Percentiles rank a stretch among this genome's conserved stretches.
Evolutionary conservation across 1,140 invertebrate genomes (phyloP).

Genomic region (Lepidostoma basale): DNA sequence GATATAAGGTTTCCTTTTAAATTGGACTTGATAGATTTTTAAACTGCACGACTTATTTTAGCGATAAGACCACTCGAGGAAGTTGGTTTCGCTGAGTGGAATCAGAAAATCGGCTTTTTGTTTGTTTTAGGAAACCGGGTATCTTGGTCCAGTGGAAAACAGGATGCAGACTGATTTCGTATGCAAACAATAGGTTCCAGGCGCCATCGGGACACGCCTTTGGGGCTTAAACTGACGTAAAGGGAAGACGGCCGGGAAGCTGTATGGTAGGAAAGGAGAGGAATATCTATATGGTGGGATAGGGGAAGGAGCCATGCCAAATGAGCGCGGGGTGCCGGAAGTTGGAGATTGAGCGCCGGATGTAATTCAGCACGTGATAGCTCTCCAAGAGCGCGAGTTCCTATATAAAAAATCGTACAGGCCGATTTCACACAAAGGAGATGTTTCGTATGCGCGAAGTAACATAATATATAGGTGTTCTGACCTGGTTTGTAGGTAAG

Average conservation of each 20-base stretch:
- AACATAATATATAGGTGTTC: too few relatives aligned
- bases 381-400: not conserved
- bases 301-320: slow-evolving; percentile 31
- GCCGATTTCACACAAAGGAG: too few relatives aligned
- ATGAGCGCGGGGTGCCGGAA: slow-evolving; percentile 31
- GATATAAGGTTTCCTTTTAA: too few relatives aligned
- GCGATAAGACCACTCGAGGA: too few relatives aligned
- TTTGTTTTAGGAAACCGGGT: slow-evolving; percentile 11
- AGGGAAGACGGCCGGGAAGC: not conserved
- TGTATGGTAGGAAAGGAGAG: slow-evolving; percentile 13
- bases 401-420: too few relatives aligned
- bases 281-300: not conserved
- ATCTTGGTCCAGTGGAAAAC: slow-evolving; percentile 29
- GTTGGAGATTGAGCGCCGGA: slow-evolving; percentile 17
- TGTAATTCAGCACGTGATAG: slow-evolving; percentile 22
- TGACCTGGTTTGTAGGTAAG: too few relatives aligned
- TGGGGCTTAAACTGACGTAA: not conserved
- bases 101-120: slow-evolving; percentile 3
- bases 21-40: too few relatives aligned
- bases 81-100: slow-evolving; percentile 9
- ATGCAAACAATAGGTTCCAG: slow-evolving; percentile 41
- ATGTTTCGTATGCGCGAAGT: too few relatives aligned
- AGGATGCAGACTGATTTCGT: slow-evolving; percentile 41
- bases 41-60: too few relatives aligned
- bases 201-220: slow-evolving; percentile 41